phyloP scores from a whole-genome alignment of 2,888 invertebrate species.

The Tipula helvola region DNA sequence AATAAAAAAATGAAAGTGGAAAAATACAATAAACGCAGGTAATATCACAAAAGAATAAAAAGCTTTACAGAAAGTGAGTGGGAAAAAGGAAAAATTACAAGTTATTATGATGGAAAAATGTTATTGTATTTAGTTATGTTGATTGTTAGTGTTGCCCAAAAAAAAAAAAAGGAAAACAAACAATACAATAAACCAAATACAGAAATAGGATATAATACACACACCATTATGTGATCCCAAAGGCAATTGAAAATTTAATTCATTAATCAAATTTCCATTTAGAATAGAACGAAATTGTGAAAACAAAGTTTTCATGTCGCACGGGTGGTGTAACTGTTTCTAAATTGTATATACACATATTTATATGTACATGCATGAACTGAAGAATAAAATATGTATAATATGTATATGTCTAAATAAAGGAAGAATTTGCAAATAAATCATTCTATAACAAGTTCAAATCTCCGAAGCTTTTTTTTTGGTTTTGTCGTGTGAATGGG shows the following conservation, averaged over 20 bases:
- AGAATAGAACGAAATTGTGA: neutral
- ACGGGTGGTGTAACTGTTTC: neutral
- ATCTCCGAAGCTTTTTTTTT: neutral
- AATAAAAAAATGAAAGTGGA: neutral
- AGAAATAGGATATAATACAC: neutral
- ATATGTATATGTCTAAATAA: neutral
- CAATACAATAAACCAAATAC: neutral
- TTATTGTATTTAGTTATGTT: neutral
- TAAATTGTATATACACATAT: neutral
- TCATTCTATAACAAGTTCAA: neutral
- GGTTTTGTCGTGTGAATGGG: neutral
- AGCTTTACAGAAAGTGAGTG: neutral
- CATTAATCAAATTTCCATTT: constrained; percentile 4
- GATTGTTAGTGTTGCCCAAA: neutral
- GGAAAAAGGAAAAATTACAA: neutral
- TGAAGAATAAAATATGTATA: neutral
- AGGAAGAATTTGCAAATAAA: neutral
- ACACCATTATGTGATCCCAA: neutral
- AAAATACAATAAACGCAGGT: neutral
- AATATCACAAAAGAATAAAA: neutral
- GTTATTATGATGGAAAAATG: neutral
- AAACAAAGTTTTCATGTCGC: neutral
- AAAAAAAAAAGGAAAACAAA: neutral
- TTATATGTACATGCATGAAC: neutral
- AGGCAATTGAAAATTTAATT: neutral